Conservation (phyloP, 2,113 vertebrate genomes). For the Triplophysa tibetana region DNA sequence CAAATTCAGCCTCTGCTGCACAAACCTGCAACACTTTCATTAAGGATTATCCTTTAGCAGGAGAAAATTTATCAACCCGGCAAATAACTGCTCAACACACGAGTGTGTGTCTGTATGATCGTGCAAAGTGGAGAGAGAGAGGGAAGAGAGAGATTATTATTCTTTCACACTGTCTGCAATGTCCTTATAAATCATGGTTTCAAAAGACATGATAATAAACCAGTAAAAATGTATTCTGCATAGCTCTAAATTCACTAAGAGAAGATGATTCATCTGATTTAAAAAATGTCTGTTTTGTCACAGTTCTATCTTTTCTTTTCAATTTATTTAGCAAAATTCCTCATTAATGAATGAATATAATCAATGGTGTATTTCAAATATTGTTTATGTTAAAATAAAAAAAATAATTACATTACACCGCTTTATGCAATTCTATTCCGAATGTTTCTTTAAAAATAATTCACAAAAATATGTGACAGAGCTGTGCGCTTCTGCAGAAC, state of each 20-base stretch:
- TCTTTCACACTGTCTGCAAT: conserved; percentile 15
- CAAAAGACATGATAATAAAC: conserved; percentile 20
- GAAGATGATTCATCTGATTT: conserved; percentile 3
- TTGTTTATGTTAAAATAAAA: too few relatives aligned
- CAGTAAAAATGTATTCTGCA: neutral
- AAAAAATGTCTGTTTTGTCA: neutral
- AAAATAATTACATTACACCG: neutral
- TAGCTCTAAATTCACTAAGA: neutral
- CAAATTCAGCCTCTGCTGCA: conserved; percentile 38
- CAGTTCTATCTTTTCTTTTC: neutral
- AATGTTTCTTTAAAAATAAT: conserved; percentile 34
- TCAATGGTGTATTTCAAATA: neutral
- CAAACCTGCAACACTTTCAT: conserved; percentile 47
- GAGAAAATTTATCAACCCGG: conserved; percentile 31
- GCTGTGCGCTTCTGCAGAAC: neutral
- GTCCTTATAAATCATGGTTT: conserved; percentile 18
- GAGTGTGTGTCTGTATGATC: conserved; percentile 26
- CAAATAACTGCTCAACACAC: conserved; percentile 36
- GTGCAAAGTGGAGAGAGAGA: neutral
- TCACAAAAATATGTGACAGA: conserved; percentile 11
- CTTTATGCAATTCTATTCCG: neutral
- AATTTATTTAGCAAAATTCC: neutral
- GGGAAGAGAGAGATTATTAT: conserved; percentile 17
- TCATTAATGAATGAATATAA: neutral
- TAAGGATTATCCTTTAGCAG: conserved; percentile 53